phyloP scores from a whole-genome alignment of 2,888 invertebrate species.

The Aplocera efformata region DNA sequence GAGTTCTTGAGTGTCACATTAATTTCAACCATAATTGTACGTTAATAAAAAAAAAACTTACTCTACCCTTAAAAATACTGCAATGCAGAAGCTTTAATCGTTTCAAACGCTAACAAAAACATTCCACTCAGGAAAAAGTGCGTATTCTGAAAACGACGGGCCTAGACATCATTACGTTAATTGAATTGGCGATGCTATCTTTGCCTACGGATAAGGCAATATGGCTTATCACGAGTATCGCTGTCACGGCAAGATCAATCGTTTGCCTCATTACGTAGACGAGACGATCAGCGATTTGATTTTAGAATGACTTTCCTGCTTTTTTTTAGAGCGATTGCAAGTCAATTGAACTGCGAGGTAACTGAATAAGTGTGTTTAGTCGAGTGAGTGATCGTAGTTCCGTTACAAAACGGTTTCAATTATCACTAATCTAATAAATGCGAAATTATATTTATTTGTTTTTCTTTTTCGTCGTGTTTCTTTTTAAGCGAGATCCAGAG shows the following conservation, averaged over 20 bases:
- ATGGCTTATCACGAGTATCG: conserved; percentile 59
- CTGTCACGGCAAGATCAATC: conserved; percentile 63
- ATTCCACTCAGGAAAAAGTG: conserved; percentile 19
- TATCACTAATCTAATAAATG: no score
- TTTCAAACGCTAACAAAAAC: background rate
- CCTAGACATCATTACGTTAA: conserved; percentile 63
- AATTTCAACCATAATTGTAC: no score
- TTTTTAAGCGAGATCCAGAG: no score
- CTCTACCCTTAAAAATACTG: conserved; percentile 2
- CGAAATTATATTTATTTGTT: no score
- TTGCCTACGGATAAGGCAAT: conserved; percentile 52
- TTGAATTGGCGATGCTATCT: conserved; percentile 65
- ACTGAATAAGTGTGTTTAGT: no score
- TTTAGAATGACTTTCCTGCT: conserved; percentile 19
- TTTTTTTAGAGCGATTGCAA: conserved; percentile 4
- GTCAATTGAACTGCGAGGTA: no score
- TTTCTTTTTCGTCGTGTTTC: no score
- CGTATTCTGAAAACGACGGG: conserved; percentile 36
- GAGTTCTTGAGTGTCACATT: no score
- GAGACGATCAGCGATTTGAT: conserved; percentile 18
- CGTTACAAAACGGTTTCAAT: no score
- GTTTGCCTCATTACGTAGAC: conserved; percentile 50
- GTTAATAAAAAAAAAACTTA: no score
- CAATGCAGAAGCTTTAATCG: conserved; percentile 2
- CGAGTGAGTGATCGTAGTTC: no score